Evolutionary conservation across 2,113 vertebrate genomes (phyloP).

Genomic region (Isurus oxyrinchus): DNA sequence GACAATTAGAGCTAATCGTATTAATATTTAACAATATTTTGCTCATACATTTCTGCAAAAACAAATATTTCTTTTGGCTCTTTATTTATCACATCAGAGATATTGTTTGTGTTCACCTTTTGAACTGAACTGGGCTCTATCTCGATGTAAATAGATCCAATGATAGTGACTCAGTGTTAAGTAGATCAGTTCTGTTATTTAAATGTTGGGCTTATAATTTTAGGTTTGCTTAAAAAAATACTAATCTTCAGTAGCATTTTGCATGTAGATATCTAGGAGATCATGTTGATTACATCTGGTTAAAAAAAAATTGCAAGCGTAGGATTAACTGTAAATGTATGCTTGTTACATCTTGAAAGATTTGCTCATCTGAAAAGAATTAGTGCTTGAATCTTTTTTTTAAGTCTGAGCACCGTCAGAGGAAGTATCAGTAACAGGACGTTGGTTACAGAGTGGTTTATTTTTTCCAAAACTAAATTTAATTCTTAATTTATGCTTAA

Average conservation of each 20-base stretch:
- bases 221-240: background rate
- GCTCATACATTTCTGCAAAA: background rate
- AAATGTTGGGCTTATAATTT: background rate
- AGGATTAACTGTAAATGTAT: background rate
- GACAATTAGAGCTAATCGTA: background rate
- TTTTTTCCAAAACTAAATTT: conserved; percentile 33
- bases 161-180: background rate
- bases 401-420: conserved; percentile 48
- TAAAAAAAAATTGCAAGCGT: background rate
- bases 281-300: background rate
- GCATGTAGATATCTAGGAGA: background rate
- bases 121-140: background rate
- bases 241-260: background rate
- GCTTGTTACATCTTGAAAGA: background rate
- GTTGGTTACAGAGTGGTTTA: conserved; percentile 55
- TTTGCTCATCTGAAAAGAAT: background rate
- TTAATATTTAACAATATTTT: background rate
- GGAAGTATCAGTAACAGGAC: conserved; percentile 86
- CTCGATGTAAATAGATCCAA: background rate
- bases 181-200: background rate
- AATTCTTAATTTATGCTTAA: conserved; percentile 10
- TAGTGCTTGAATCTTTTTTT: conserved; percentile 12
- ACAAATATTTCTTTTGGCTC: conserved; percentile 2
- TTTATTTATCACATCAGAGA: background rate
- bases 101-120: conserved; percentile 5